phyloP scores from a whole-genome alignment of 2,797 vertebrate species.

The Pelodytes ibericus region DNA sequence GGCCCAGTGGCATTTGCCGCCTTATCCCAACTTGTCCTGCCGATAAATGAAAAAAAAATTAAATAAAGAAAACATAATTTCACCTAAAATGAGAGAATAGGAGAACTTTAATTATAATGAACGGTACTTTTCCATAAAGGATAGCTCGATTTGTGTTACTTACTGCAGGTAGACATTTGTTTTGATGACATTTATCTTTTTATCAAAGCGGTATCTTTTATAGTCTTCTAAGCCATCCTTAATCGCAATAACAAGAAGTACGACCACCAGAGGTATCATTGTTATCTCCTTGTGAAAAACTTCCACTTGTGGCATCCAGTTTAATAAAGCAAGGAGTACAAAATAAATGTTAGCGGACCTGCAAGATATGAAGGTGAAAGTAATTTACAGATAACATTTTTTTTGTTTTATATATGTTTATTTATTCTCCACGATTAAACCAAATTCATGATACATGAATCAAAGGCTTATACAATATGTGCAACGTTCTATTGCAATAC shows the following conservation, averaged over 20 bases:
- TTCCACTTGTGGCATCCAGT: constrained; percentile 72
- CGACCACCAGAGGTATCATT: constrained; percentile 68
- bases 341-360: constrained; percentile 76
- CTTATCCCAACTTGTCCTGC: too few relatives aligned
- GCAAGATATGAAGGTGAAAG: constrained; percentile 41
- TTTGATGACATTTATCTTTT: constrained; percentile 65
- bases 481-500: too few relatives aligned
- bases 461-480: too few relatives aligned
- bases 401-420: too few relatives aligned
- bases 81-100: too few relatives aligned
- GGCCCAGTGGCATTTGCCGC: too few relatives aligned
- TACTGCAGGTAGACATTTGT: constrained; percentile 70
- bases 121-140: too few relatives aligned
- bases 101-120: too few relatives aligned
- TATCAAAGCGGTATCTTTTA: constrained; percentile 68
- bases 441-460: too few relatives aligned
- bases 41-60: too few relatives aligned
- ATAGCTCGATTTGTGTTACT: constrained; percentile 55
- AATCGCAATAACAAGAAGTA: constrained; percentile 68
- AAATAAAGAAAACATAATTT: too few relatives aligned
- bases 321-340: constrained; percentile 72
- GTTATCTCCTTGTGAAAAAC: constrained; percentile 73
- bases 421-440: too few relatives aligned
- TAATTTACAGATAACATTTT: neutral
- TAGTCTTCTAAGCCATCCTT: constrained; percentile 74